phyloP scores from a whole-genome alignment of 2,797 vertebrate species.

The Botia kubotai region DNA sequence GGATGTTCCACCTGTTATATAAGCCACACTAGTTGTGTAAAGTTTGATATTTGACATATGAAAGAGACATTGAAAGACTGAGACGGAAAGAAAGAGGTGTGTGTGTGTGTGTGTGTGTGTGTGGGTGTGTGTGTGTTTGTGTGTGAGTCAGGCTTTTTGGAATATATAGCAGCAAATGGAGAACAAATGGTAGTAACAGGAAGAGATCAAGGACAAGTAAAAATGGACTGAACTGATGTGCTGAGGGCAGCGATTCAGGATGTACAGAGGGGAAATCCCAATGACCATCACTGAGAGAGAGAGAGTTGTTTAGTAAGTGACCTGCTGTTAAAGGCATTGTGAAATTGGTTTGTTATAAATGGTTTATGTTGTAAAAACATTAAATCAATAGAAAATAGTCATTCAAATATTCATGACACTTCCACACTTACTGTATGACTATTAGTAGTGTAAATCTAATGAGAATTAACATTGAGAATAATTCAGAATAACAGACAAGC shows the following conservation, averaged over 20 bases:
- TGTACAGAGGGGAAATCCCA: constrained; percentile 63
- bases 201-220: constrained; percentile 49
- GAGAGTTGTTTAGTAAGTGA: neutral
- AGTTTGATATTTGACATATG: constrained; percentile 12
- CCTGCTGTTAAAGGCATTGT: neutral
- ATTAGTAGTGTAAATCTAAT: neutral
- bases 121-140: neutral
- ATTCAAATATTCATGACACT: too few species aligned
- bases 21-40: neutral
- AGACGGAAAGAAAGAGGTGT: constrained; percentile 44
- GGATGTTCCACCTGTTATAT: neutral
- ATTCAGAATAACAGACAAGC: neutral
- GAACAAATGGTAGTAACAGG: constrained; percentile 49
- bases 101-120: neutral
- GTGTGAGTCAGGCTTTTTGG: neutral
- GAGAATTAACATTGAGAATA: too few species aligned
- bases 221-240: constrained; percentile 30
- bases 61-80: constrained; percentile 48
- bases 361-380: neutral
- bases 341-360: neutral
- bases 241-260: constrained; percentile 56
- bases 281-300: constrained; percentile 37
- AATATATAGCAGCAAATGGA: constrained; percentile 45
- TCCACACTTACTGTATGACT: neutral
- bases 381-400: neutral